These are phyloP conservation scores for Thryonomys swinderianus DNA, from an alignment of 2,113 vertebrate genomes.

Conservation along the genomic window DNA sequence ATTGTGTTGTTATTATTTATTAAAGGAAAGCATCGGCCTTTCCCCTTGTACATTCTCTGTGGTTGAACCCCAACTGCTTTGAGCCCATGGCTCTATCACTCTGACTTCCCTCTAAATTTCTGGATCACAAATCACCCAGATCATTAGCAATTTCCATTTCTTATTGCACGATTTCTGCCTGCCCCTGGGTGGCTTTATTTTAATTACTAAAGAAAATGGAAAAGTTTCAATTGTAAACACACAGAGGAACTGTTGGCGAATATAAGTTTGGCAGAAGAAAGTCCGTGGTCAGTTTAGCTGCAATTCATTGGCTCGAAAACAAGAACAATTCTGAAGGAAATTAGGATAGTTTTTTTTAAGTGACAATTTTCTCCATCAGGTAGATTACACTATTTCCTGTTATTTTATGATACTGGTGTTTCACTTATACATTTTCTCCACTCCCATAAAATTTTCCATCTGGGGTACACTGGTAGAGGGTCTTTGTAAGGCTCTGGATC, in stretches of 20 bases:
- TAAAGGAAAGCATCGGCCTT: slow-evolving; percentile 60
- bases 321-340: slow-evolving; percentile 78
- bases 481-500: slow-evolving; percentile 78
- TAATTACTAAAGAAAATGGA: slow-evolving; percentile 70
- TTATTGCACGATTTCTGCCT: slow-evolving; percentile 68
- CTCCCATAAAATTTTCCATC: slow-evolving; percentile 83
- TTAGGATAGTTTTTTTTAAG: slow-evolving; percentile 79
- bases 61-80: slow-evolving; percentile 60
- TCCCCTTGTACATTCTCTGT: neutral
- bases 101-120: slow-evolving; percentile 62
- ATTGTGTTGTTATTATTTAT: slow-evolving; percentile 61
- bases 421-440: slow-evolving; percentile 81
- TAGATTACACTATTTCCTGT: slow-evolving; percentile 86
- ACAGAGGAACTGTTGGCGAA: slow-evolving; percentile 60
- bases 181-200: slow-evolving; percentile 75
- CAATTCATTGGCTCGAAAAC: slow-evolving; percentile 71
- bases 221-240: slow-evolving; percentile 76
- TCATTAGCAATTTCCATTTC: slow-evolving; percentile 76
- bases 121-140: slow-evolving; percentile 64
- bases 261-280: slow-evolving; percentile 55
- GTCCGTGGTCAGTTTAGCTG: slow-evolving; percentile 56
- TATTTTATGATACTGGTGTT: slow-evolving; percentile 85
- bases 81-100: slow-evolving; percentile 27
- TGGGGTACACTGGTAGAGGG: slow-evolving; percentile 84
- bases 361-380: slow-evolving; percentile 85